Evolutionary conservation across 2,113 vertebrate genomes (phyloP).

Genomic region (Malurus alboscapulatus): DNA sequence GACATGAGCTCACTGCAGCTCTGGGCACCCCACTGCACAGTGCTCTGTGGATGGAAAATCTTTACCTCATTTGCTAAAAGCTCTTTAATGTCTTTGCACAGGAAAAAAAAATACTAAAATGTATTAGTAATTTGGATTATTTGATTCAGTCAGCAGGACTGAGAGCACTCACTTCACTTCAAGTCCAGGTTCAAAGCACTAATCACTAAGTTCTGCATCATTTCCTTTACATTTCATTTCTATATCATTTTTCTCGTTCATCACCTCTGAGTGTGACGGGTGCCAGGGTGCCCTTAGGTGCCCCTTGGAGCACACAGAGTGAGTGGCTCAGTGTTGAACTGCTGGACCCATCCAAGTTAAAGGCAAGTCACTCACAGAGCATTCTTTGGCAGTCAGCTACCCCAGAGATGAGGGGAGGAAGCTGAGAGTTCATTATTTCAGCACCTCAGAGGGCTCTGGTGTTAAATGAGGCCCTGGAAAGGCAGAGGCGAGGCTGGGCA

Average conservation of each 20-base stretch:
- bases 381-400: background rate
- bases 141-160: constrained; percentile 16
- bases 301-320: background rate
- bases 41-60: background rate
- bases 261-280: background rate
- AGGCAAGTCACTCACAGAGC: background rate
- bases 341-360: background rate
- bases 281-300: background rate
- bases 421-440: background rate
- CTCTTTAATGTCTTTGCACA: background rate
- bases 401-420: rapidly evolving
- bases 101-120: background rate
- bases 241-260: background rate
- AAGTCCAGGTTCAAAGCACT: background rate
- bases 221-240: background rate
- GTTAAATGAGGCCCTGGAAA: rapidly evolving
- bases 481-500: background rate
- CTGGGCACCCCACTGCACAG: background rate
- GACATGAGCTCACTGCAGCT: background rate
- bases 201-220: background rate
- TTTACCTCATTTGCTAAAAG: constrained; percentile 47
- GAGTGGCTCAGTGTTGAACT: background rate
- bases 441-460: rapidly evolving
- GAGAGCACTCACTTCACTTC: background rate
- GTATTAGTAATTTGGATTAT: background rate